Evolutionary conservation across 2,888 invertebrate species (phyloP).

Genomic region (Xylota segnis): DNA sequence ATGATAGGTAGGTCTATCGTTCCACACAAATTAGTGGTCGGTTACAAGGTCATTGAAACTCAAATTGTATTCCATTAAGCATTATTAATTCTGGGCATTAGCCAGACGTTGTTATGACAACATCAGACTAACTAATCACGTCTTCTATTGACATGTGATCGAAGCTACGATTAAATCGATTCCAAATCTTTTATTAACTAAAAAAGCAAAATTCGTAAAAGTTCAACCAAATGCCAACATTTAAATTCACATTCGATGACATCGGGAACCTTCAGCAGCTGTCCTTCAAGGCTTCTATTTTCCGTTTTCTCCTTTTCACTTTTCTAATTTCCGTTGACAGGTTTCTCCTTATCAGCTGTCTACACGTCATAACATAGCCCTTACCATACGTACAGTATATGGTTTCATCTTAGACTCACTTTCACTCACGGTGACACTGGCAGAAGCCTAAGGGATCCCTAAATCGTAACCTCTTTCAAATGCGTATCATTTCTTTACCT

Average conservation of each 20-base stretch:
- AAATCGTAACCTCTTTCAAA: not conserved
- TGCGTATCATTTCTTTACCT: conserved; percentile 12
- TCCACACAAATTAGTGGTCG: too few relatives aligned
- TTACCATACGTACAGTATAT: not conserved
- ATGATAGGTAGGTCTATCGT: too few relatives aligned
- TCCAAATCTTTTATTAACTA: too few relatives aligned
- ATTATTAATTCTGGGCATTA: too few relatives aligned
- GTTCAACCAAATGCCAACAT: not conserved
- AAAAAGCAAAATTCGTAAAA: not conserved
- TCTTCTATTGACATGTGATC: too few relatives aligned
- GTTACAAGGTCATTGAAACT: too few relatives aligned
- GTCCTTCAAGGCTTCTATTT: not conserved
- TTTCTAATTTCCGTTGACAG: conserved; percentile 42
- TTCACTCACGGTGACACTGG: not conserved
- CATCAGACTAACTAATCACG: too few relatives aligned
- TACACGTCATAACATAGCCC: conserved; percentile 4
- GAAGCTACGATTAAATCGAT: too few relatives aligned
- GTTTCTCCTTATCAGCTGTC: conserved; percentile 17
- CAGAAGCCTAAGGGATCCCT: conserved; percentile 13
- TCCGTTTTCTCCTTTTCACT: conserved; percentile 31
- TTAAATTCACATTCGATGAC: not conserved
- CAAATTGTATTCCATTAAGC: too few relatives aligned
- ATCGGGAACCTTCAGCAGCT: not conserved
- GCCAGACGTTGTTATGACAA: too few relatives aligned
- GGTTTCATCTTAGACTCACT: not conserved